Evolutionary conservation across 2,113 vertebrate genomes (phyloP).

Genomic region (Petaurus breviceps): DNA sequence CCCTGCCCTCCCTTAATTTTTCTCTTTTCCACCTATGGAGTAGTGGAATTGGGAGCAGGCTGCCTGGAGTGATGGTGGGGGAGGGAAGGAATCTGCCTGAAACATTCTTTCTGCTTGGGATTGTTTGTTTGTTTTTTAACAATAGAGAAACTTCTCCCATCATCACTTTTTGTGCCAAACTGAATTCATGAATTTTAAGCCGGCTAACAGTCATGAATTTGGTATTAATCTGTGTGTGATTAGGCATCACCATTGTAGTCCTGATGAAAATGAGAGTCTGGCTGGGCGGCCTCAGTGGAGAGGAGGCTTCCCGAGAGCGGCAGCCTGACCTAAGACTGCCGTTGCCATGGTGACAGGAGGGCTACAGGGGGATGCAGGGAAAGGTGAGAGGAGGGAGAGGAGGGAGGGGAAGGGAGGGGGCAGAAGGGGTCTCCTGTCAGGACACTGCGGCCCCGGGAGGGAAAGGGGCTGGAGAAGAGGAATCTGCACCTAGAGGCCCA

Average conservation of each 20-base stretch:
- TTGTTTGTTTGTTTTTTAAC: background rate
- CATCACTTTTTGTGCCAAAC: constrained; percentile 79
- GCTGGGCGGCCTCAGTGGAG: constrained; percentile 62
- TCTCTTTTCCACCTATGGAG: constrained; percentile 47
- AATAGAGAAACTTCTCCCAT: constrained; percentile 60
- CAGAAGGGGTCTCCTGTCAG: accelerated
- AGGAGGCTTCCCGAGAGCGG: constrained; percentile 69
- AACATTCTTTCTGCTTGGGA: background rate
- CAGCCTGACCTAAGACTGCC: constrained; percentile 77
- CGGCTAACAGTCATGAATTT: constrained; percentile 73
- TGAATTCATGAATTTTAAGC: constrained; percentile 82
- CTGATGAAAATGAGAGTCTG: constrained; percentile 81
- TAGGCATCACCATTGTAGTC: constrained; percentile 79
- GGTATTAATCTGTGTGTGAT: constrained; percentile 79
- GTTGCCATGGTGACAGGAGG: constrained; percentile 80
- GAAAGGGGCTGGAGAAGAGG: background rate
- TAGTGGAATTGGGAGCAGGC: constrained; percentile 73
- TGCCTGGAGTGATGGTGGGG: background rate
- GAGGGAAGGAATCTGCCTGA: background rate
- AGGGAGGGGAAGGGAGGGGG: background rate
- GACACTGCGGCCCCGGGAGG: background rate
- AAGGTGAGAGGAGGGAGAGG: background rate
- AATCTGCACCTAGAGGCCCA: too few species aligned
- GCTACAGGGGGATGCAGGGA: constrained; percentile 56
- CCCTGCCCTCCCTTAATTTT: background rate